phyloP scores from a whole-genome alignment of 2,113 vertebrate genomes.

The Oceanodroma tethys region DNA sequence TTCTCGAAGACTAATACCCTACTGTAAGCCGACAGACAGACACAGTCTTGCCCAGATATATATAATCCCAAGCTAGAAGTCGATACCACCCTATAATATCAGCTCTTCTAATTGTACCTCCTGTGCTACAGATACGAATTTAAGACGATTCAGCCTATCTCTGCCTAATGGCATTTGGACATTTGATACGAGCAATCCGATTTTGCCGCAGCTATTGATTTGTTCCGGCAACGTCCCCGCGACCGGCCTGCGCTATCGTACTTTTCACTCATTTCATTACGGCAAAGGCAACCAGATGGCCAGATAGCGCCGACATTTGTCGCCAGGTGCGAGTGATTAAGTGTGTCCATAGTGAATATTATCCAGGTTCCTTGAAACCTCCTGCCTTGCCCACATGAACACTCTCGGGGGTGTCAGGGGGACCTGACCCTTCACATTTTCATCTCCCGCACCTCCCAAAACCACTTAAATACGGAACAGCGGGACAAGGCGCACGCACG shows the following conservation, averaged over 20 bases:
- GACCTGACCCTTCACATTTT: not conserved
- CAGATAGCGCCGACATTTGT: not conserved
- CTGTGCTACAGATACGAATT: rapidly evolving
- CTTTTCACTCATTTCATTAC: not conserved
- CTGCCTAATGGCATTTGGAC: not conserved
- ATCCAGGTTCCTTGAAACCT: not conserved
- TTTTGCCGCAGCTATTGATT: not conserved
- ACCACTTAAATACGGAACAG: rapidly evolving
- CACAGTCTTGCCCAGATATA: not conserved
- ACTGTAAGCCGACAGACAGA: not conserved
- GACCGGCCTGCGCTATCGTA: rapidly evolving
- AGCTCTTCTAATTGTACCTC: not conserved
- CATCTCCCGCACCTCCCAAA: not conserved
- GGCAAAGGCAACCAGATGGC: not conserved
- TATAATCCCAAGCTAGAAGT: not conserved
- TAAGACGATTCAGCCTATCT: not conserved
- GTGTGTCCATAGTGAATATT: not conserved
- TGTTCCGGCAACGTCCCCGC: not conserved
- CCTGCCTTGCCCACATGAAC: not conserved
- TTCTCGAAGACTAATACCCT: not conserved
- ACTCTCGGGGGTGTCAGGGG: not conserved
- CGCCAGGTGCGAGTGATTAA: not conserved
- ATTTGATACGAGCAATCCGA: not conserved
- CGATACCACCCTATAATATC: not conserved
- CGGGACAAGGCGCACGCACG: rapidly evolving